Conservation (phyloP, 2,797 vertebrate species). For the Microctenopoma stevenorrisi region DNA sequence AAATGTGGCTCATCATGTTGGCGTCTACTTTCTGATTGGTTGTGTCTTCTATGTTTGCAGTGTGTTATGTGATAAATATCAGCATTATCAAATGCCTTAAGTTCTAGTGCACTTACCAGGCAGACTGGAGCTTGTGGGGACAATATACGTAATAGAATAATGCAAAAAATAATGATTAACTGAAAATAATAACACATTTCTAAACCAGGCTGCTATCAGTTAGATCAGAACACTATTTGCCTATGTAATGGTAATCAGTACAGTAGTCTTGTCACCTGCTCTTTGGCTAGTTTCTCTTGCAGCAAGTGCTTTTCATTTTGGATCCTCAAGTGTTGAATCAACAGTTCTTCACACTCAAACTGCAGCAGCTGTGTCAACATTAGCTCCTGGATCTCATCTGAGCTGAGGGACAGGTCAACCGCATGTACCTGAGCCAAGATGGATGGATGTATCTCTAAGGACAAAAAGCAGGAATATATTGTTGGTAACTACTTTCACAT, state of each 20-base stretch:
- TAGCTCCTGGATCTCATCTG: conserved; percentile 80
- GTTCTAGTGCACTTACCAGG: no score
- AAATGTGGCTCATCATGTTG: no score
- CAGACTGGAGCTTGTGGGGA: neutral
- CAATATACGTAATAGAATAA: neutral
- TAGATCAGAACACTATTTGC: neutral
- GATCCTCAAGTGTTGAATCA: conserved; percentile 71
- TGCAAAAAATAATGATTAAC: neutral
- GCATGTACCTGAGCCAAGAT: conserved; percentile 81
- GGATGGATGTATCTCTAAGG: conserved; percentile 79
- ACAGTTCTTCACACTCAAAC: conserved; percentile 69
- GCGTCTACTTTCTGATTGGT: no score
- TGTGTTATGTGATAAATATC: no score
- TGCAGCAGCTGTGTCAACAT: conserved; percentile 84
- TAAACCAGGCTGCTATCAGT: neutral
- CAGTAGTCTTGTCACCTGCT: conserved; percentile 76
- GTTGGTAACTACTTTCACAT: neutral
- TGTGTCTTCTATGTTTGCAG: no score
- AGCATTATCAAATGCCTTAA: no score
- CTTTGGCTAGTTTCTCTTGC: conserved; percentile 66
- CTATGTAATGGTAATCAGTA: conserved; percentile 2
- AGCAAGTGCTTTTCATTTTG: conserved; percentile 73
- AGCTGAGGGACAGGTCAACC: conserved; percentile 84
- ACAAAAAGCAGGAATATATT: conserved; percentile 18
- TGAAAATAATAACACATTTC: neutral